Base-by-base conservation (phyloP, 2,113 vertebrate species). In the Pseudopodoces humilis region DNA sequence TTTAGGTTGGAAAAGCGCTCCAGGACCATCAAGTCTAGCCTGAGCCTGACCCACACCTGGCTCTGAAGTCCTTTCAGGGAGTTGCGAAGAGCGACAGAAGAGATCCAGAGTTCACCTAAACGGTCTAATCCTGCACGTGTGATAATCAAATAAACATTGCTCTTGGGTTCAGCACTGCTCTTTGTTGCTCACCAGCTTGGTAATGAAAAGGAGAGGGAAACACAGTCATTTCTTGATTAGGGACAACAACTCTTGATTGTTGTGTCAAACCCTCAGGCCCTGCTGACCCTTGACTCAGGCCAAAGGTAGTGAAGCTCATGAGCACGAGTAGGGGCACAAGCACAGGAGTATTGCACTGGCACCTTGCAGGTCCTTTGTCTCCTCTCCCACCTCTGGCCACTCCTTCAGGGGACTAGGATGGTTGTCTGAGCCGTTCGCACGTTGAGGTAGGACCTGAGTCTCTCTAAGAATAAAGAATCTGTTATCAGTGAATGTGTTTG, bases 381-480 rank as follows among this genome's bases (percentile, higher is more conserved):
- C 43, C 47, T 92, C 30, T 95, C 59, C 71, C 75, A 60, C 58
- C 77, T 79, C 83, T 81, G 37, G 43, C 83, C 78, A 30, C 75
- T 86, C 62, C 84, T 91, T 49, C 58, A 28, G 46, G 69, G 69
- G 44, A 58, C 78, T 23, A 0, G 1, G 58, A 62, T 65, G 78
- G 59, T 37, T 82, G 78, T 74, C 64, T 47, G 70, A 74, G 55
- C 49, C 74, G 39, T 47, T 85, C 7, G 0, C 78, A 39, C 7
- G 1, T 50, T 82, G 92, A 90, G 87, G 75, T 83, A 92, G 90
- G 85, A 88, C 71, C 55, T 5, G 47, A 60, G 68, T 75, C 85
- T 96, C 93, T 94, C 90, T 52, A 92, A 95, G 95, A 93, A 96
- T 94, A 94, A 96, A 78, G 85, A 1, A 23, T 77, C 72, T 86